Base-by-base conservation (phyloP, 2,888 invertebrate species). In the Fragum sueziense region DNA sequence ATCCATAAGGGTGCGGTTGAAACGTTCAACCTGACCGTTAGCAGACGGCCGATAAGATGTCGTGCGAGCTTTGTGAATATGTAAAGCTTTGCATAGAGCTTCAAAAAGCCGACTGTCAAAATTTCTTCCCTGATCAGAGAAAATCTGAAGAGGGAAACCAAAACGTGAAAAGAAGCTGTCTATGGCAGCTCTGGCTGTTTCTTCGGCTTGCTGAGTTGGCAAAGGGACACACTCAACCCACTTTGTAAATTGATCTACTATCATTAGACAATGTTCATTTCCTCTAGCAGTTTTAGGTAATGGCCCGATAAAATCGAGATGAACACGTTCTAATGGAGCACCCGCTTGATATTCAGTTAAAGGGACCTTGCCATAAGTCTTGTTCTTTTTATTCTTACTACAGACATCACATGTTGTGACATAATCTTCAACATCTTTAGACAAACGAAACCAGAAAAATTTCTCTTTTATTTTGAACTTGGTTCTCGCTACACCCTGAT, bases 401-500 rank as follows among this genome's bases (percentile, higher is more conserved):
- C 70, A 79, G 20, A 59, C 17, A 20, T 33, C 54, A 29, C 78
- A 79, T 11, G 67, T 37, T 22, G 61, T n/a, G 1, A 65, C 67
- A 59, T 34, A 78, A 2, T 7, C 3, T 57, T 69, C 70, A 0
- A 62, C 61, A 70, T 78, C 78, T 41, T 34, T 61, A 4, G 52
- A 51, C 33, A 78, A 52, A 11, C 47, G 11, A 4, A 52, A 33
- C 78, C 70, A 78, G 54, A 57, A 73, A 67, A 74, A 78, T 47
- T 74, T 78, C 57, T 73, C 62, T 37, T 41, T 68, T n/a, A 74
- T 2, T 22, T 25, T 68, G 14, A 2, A 68, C 33, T 31, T 70
- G 27, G 70, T 74, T 57, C 79, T 70, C 14, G 79, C 70, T 11
- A 79, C 67, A 25, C 70, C 74, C 52, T 79, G 70, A 59, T 79